Percentiles rank a stretch among this genome's conserved stretches.
phyloP scores from a whole-genome alignment of 2,797 vertebrate genomes.

The Labeo calbasu region DNA sequence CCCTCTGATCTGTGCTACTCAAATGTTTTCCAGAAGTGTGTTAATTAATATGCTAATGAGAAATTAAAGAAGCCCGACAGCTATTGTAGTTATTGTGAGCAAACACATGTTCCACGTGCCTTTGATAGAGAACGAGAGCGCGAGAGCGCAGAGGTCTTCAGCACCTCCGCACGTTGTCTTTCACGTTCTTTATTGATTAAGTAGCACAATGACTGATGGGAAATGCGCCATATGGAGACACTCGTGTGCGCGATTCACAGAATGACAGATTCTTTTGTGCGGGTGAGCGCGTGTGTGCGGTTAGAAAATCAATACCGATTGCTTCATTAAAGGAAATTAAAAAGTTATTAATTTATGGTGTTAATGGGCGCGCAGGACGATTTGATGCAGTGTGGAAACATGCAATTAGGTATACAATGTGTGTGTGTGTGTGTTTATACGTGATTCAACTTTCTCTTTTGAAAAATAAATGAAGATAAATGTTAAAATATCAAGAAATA shows the following conservation, averaged over 20 bases:
- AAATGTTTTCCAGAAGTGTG: slow-evolving; percentile 4
- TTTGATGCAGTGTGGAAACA: neutral
- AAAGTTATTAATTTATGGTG: neutral
- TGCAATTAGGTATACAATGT: no score
- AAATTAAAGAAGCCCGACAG: slow-evolving; percentile 7
- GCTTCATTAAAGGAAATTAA: neutral
- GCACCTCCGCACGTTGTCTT: slow-evolving; percentile 22
- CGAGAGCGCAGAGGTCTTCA: neutral
- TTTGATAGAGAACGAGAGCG: slow-evolving; percentile 6
- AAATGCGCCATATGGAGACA: slow-evolving; percentile 56
- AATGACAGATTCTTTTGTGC: slow-evolving; percentile 21
- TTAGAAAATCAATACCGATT: neutral
- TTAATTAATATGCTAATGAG: slow-evolving; percentile 46
- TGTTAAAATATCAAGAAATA: no score
- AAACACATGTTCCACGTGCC: slow-evolving; percentile 29
- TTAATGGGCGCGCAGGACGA: neutral
- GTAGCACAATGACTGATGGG: slow-evolving; percentile 49
- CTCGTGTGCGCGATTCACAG: slow-evolving; percentile 28
- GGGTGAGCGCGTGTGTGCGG: neutral
- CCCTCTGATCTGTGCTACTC: neutral
- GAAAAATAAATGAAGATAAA: neutral
- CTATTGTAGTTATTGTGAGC: slow-evolving; percentile 31
- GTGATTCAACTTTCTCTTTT: neutral
- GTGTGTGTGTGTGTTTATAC: neutral
- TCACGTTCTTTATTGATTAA: slow-evolving; percentile 24